A percentile compares a stretch with the other conserved stretches of the same genome.
Evolutionary conservation across 2,888 invertebrate genomes (phyloP).

Genomic region (Laspeyria flexula): DNA sequence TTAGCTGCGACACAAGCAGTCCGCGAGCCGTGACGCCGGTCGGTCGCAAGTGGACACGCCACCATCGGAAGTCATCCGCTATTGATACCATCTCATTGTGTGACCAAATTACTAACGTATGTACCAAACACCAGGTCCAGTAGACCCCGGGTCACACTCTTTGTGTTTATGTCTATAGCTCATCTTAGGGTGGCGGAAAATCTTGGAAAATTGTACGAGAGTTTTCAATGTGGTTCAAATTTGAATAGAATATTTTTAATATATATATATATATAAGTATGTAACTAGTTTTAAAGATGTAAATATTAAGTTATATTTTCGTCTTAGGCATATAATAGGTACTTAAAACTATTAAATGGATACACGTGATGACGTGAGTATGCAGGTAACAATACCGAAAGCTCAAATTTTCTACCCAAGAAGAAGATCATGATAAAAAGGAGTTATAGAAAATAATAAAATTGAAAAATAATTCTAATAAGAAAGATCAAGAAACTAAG

Average conservation of each 20-base stretch:
- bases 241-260: background rate
- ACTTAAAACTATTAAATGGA: too few species aligned
- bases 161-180: background rate
- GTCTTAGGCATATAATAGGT: too few species aligned
- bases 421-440: too few species aligned
- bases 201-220: background rate
- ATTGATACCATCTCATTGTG: constrained; percentile 86
- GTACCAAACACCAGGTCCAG: constrained; percentile 67
- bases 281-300: too few species aligned
- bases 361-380: too few species aligned
- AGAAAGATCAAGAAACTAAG: too few species aligned
- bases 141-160: constrained; percentile 10
- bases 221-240: background rate
- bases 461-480: too few species aligned
- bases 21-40: constrained; percentile 72
- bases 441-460: too few species aligned
- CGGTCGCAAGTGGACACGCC: constrained; percentile 78
- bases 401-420: too few species aligned
- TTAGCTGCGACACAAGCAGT: constrained; percentile 41
- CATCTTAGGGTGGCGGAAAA: background rate
- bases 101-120: constrained; percentile 77
- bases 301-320: too few species aligned
- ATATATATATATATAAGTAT: too few species aligned
- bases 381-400: too few species aligned
- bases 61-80: constrained; percentile 80